Percentiles rank a stretch among this genome's conserved stretches.
Evolutionary conservation across 2,888 invertebrate genomes (phyloP).

Genomic region (Phorcus lineatus): DNA sequence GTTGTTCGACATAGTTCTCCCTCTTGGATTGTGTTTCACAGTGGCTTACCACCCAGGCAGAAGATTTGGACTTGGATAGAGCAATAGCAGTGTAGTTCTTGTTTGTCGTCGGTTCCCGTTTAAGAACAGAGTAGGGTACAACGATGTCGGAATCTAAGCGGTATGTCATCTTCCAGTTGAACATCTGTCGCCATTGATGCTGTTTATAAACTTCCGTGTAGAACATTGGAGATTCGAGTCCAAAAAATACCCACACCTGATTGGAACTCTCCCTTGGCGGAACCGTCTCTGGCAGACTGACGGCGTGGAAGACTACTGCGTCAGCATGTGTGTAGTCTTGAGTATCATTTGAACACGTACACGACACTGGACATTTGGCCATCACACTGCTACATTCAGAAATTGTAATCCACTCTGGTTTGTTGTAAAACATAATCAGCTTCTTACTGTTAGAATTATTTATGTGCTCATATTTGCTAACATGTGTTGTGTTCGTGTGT

Average conservation of each 20-base stretch:
- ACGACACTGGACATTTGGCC: no score
- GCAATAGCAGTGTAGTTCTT: not conserved
- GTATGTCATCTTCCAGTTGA: not conserved
- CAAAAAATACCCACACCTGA: not conserved
- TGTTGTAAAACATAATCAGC: no score
- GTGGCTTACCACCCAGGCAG: not conserved
- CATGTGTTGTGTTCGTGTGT: no score
- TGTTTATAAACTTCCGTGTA: not conserved
- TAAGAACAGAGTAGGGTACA: not conserved
- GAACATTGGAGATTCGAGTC: not conserved
- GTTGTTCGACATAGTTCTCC: not conserved
- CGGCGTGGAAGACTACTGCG: not conserved
- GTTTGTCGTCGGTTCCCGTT: not conserved
- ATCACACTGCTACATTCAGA: no score
- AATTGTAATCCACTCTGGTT: no score
- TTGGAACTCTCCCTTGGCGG: not conserved
- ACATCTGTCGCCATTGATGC: not conserved
- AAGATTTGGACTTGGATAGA: not conserved
- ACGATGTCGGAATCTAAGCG: not conserved
- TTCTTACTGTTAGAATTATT: no score
- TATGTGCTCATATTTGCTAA: no score
- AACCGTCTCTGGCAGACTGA: not conserved
- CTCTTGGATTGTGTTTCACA: not conserved
- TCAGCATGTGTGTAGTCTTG: not conserved
- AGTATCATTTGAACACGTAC: not conserved